Base-by-base conservation (phyloP, 30 jellyfish, hydroid and myxozoan genomes). In the Rhopilema esculentum region DNA sequence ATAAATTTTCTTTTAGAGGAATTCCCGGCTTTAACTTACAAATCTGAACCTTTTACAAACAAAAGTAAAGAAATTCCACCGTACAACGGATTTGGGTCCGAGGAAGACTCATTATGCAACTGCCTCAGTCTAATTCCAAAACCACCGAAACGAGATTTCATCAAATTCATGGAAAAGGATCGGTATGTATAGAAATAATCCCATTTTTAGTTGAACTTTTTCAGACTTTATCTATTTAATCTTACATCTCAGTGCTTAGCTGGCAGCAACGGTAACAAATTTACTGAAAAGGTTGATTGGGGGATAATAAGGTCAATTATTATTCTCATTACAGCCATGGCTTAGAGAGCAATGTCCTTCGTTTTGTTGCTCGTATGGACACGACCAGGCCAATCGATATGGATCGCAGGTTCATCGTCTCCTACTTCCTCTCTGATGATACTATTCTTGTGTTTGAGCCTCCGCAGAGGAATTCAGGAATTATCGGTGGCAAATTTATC, bases 121-220 rank as follows among this genome's bases (percentile, higher is more conserved):
- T 89, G 99, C 84, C 79, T 89, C 89, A 85, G 95, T 80, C 86
- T 94, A 64, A 89, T 89, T 2, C 99, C 99, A 8, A 89, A 89
- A 52, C 99, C 99, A 77, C 99, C 99, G n/a, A 89, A 67, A 79
- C 89, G 95, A 73, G 99, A 94, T 51, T 94, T 94, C 91, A 89
- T 89, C 80, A 94, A 94, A 31, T 94, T 94, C 90, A 94, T 94
- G 99, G 96, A 94, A 49, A 94, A 90, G 69, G 99, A 94, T 72
- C 90, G 99, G 99, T 94, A 24, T 12, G 85, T 17, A 24, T 77
- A 4, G 27, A 20, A 19, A 19, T 20, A 0, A 22, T 49, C 8
- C 26, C 21, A 29, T 75, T 4, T 32, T 33, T 8, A 8, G 23
- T 24, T 24, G 0, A 4, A 2, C 19, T 22, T 69, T n/a, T n/a